Evolutionary conservation across 2,888 invertebrate species (phyloP).

Genomic region (Antitype chi): DNA sequence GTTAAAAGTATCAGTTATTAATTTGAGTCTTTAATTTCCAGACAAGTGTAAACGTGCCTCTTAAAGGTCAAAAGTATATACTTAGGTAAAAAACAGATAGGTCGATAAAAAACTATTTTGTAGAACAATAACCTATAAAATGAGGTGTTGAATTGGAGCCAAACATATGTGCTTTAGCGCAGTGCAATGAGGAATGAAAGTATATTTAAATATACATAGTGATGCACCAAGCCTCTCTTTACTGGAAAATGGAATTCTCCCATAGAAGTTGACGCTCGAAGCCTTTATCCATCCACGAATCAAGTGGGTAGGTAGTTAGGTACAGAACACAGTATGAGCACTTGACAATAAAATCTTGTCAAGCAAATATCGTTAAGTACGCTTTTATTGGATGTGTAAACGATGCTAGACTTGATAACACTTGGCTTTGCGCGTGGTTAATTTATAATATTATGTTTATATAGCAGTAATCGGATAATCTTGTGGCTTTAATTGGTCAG

Average conservation of each 20-base stretch:
- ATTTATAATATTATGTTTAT: conserved; percentile 40
- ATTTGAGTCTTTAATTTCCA: neutral
- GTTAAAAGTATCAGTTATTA: neutral
- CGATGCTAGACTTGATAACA: conserved; percentile 30
- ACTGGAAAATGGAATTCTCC: conserved; percentile 38
- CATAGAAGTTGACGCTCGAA: conserved; percentile 13
- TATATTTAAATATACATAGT: conserved; percentile 27
- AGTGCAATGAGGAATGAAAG: conserved; percentile 18
- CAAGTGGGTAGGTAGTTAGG: neutral
- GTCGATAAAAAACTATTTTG: conserved; percentile 18
- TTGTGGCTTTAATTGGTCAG: conserved; percentile 26
- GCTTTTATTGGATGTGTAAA: conserved; percentile 30
- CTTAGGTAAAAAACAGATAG: neutral
- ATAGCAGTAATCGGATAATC: conserved; percentile 40
- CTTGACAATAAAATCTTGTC: conserved; percentile 30
- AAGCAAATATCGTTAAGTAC: conserved; percentile 19
- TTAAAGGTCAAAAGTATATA: conserved; percentile 26
- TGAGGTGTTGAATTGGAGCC: conserved; percentile 42
- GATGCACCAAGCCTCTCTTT: conserved; percentile 16
- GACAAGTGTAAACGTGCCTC: neutral
- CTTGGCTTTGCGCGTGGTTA: conserved; percentile 28
- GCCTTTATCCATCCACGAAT: conserved; percentile 18
- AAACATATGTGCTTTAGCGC: conserved; percentile 36
- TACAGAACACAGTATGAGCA: too few relatives aligned
- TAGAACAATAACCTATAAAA: conserved; percentile 42